These are phyloP conservation scores for zebrafish (Danio rerio) DNA, from an alignment of 2,113 vertebrate genomes.

Conservation along the genomic window DNA sequence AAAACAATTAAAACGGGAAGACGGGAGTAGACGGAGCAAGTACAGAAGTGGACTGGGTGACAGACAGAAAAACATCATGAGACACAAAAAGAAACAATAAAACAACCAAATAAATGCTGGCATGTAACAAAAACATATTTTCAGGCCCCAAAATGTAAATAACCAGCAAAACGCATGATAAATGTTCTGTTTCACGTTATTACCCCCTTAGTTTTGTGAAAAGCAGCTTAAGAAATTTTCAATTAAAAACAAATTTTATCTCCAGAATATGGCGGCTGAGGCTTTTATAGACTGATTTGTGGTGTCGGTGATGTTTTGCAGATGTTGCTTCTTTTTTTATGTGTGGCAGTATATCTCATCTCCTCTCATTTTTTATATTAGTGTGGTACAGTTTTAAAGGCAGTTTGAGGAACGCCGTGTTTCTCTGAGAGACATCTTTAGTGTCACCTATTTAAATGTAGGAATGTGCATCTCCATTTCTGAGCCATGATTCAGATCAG, in stretches of 20 bases:
- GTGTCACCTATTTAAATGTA: conserved; percentile 18
- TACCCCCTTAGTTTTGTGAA: not conserved
- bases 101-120: too few species aligned
- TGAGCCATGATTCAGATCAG: not conserved
- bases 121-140: too few species aligned
- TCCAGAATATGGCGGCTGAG: not conserved
- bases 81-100: too few species aligned
- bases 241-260: not conserved
- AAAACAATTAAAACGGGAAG: too few species aligned
- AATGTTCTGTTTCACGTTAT: too few species aligned
- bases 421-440: conserved; percentile 22
- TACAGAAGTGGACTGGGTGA: too few species aligned
- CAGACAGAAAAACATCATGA: too few species aligned
- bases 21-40: too few species aligned
- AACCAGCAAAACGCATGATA: too few species aligned
- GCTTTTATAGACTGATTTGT: conserved; percentile 39
- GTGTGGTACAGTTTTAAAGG: conserved; percentile 25
- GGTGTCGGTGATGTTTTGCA: conserved; percentile 36
- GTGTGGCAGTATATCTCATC: conserved; percentile 35
- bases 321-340: conserved; percentile 45
- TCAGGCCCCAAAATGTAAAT: too few species aligned
- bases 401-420: conserved; percentile 16
- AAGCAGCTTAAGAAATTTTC: not conserved
- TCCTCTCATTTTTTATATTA: conserved; percentile 25
- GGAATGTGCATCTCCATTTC: not conserved